Conservation (phyloP, 2,888 invertebrate genomes). For the Dimorphilus gyrociliatus region DNA sequence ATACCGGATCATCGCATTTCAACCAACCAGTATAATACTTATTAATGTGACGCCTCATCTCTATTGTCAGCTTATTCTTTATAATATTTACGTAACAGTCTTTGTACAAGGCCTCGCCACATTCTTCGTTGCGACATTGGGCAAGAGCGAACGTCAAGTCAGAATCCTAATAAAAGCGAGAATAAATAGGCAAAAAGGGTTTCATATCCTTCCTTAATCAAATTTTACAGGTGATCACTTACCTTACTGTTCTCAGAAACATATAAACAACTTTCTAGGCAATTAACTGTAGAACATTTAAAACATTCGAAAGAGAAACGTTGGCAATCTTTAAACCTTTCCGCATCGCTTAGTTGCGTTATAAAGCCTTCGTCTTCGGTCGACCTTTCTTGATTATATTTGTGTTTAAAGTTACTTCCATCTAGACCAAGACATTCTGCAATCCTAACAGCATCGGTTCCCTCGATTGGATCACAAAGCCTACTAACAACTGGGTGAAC, state of each 20-base stretch:
- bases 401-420: no score
- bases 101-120: constrained; percentile 46
- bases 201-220: no score
- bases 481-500: constrained; percentile 87
- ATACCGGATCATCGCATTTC: constrained; percentile 76
- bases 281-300: no score
- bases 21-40: constrained; percentile 64
- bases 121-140: constrained; percentile 51
- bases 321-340: constrained; percentile 44
- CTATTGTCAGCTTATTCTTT: constrained; percentile 54
- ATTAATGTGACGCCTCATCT: constrained; percentile 50
- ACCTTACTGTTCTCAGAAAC: no score
- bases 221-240: no score
- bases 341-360: constrained; percentile 37
- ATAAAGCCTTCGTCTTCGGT: constrained; percentile 30
- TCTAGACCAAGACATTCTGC: constrained; percentile 79
- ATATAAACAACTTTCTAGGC: no score
- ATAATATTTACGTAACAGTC: no score
- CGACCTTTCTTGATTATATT: no score
- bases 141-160: constrained; percentile 40
- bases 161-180: constrained; percentile 18
- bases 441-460: constrained; percentile 71
- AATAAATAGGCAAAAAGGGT: no score
- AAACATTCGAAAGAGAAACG: constrained; percentile 48
- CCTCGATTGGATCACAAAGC: constrained; percentile 86